A percentile compares a stretch with the other conserved stretches of the same genome.
Conservation (phyloP, 2,797 vertebrate species). For the Muraenolepis orangiensis region DNA sequence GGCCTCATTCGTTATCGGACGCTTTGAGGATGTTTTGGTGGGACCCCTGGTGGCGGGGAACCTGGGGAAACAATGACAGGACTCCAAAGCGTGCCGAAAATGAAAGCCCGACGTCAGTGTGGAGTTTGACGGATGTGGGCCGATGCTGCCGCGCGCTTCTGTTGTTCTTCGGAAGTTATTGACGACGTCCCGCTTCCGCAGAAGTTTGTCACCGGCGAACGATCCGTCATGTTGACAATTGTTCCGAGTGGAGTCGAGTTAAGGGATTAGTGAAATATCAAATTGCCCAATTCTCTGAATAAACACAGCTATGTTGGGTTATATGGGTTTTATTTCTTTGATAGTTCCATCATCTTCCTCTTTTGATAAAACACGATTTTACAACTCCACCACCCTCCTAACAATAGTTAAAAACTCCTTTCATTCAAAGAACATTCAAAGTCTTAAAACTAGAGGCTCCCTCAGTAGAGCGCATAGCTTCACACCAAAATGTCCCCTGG, state of each 20-base stretch:
- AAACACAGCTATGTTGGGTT: not conserved
- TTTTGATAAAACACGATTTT: not conserved
- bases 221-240: not conserved
- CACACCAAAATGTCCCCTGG: too few relatives aligned
- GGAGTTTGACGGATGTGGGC: not conserved
- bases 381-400: not conserved
- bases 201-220: not conserved
- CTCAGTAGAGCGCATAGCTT: too few relatives aligned
- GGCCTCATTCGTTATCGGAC: constrained; percentile 63
- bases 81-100: not conserved
- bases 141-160: not conserved
- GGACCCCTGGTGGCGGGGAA: constrained; percentile 31
- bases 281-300: not conserved
- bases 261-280: not conserved
- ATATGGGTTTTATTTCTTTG: not conserved
- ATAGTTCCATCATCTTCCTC: not conserved
- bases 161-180: not conserved
- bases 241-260: not conserved
- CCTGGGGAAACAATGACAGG: constrained; percentile 12
- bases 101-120: not conserved
- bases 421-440: not conserved
- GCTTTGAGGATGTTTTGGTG: constrained; percentile 34
- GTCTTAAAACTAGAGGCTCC: too few relatives aligned
- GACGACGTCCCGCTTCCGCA: not conserved
- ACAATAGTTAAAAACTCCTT: not conserved